phyloP scores from a whole-genome alignment of 2,888 invertebrate species.

The Chymomyza amoena region DNA sequence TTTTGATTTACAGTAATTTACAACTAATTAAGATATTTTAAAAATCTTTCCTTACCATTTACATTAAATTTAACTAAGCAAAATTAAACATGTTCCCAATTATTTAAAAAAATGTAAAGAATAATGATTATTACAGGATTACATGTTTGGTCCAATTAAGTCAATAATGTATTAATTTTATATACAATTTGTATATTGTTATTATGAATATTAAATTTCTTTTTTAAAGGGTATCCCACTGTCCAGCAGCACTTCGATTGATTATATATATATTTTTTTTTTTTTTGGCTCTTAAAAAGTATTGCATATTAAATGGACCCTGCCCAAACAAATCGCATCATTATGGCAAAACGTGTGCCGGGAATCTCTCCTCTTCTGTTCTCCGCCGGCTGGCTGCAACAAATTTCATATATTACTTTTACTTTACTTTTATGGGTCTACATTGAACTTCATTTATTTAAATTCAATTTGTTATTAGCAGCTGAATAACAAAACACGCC shows the following conservation, averaged over 20 bases:
- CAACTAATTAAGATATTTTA: too few species aligned
- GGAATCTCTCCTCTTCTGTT: not conserved
- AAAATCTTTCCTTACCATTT: too few species aligned
- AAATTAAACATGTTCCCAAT: too few species aligned
- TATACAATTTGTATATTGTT: too few species aligned
- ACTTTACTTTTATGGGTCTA: constrained; percentile 27
- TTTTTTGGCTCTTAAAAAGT: constrained; percentile 55
- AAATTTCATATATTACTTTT: constrained; percentile 7
- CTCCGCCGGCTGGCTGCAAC: not conserved
- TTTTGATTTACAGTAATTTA: too few species aligned
- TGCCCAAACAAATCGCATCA: constrained; percentile 64
- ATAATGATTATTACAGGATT: too few species aligned
- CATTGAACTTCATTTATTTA: constrained; percentile 62
- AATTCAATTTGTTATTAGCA: constrained; percentile 72
- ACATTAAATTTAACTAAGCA: too few species aligned
- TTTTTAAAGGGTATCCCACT: not conserved
- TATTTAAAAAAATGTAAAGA: too few species aligned
- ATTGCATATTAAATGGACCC: constrained; percentile 66
- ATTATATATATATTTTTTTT: constrained; percentile 7
- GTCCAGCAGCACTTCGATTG: too few species aligned
- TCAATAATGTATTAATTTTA: too few species aligned
- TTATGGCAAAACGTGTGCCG: constrained; percentile 49
- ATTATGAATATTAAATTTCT: not conserved
- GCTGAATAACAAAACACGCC: constrained; percentile 18
- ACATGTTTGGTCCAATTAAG: too few species aligned